phyloP scores from a whole-genome alignment of 92 coral and sea anemone genomes.

The Palythoa grandiflora region DNA sequence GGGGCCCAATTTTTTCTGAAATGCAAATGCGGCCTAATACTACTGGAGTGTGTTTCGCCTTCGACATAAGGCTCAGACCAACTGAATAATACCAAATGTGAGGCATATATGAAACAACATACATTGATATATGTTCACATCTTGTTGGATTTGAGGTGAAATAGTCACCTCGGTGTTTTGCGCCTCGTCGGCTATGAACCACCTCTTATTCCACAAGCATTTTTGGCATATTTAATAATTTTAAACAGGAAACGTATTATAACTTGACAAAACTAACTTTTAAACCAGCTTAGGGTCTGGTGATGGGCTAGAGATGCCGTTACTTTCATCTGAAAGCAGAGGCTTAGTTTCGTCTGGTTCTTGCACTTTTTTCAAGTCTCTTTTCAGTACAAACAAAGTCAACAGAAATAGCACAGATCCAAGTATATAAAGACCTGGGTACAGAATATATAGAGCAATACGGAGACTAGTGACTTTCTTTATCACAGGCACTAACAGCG shows the following conservation, averaged over 20 bases:
- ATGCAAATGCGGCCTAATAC: no score
- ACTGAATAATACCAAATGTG: no score
- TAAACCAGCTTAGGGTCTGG: slow-evolving; percentile 17
- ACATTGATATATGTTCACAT: no score
- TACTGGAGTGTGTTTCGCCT: no score
- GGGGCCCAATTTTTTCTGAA: no score
- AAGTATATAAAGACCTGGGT: slow-evolving; percentile 88
- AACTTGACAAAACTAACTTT: neutral
- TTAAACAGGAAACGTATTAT: no score
- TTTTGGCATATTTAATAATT: no score
- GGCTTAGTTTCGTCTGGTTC: slow-evolving; percentile 67
- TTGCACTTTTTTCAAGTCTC: slow-evolving; percentile 69
- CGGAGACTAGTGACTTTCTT: slow-evolving; percentile 84
- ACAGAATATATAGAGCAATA: slow-evolving; percentile 83
- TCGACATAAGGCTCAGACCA: no score
- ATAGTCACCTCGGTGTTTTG: no score
- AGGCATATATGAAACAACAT: no score
- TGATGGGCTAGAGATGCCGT: neutral
- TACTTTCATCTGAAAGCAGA: slow-evolving; percentile 61
- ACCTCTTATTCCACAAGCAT: no score
- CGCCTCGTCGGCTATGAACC: neutral
- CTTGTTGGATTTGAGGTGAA: no score
- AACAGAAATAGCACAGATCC: slow-evolving; percentile 90
- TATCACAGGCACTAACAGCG: slow-evolving; percentile 83
- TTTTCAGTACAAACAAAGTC: slow-evolving; percentile 87